Base-by-base conservation (phyloP, 2,113 vertebrate genomes). In the Dipodomys spectabilis region DNA sequence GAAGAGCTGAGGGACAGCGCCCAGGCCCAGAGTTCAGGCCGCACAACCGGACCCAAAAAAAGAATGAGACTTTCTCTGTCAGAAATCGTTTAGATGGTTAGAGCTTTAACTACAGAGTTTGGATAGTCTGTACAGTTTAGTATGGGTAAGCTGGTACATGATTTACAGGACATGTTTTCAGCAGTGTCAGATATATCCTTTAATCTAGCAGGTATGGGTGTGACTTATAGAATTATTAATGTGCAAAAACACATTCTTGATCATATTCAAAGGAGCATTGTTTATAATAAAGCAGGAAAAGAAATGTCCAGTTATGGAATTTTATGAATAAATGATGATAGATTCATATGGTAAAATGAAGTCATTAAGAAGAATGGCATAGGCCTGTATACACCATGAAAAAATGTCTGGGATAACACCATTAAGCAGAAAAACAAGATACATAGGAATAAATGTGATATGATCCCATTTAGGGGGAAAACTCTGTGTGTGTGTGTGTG, bases 171-270 rank as follows among this genome's bases (percentile, higher is more conserved):
- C 49, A 30, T 1, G 62, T 82, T 90, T 92, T 77, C 86, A 45
- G 25, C 20, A 71, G 13, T 84, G 30, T 93, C 86, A 82, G 57
- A 79, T 79, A 74, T 16, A 39, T 79, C 22, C 28, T 88, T 92
- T 84, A 80, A 62, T 71, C 57, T 3, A 91, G 23, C 12, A 84
- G 49, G 60, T 75, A 81, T 32, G 39, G 20, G 82, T 91, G 27
- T 74, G 74, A 32, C 88, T 78, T 94, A n/a, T 92, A 96, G 67
- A 89, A 84, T 84, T 94, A 67, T 75, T 84, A 39, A 71, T 18
- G 57, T 91, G 20, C 1, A 25, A 84, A 85, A 65, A 75, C 5
- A 53, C 20, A 6, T 89, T 11, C 53, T 85, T 27, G 72, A 86
- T 35, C 72, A 77, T 91, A n/a, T 92, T 87, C 81, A 87, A 78